These are phyloP conservation scores for Hemibagrus wyckioides DNA, from an alignment of 2,113 vertebrate genomes.

Conservation along the genomic window DNA sequence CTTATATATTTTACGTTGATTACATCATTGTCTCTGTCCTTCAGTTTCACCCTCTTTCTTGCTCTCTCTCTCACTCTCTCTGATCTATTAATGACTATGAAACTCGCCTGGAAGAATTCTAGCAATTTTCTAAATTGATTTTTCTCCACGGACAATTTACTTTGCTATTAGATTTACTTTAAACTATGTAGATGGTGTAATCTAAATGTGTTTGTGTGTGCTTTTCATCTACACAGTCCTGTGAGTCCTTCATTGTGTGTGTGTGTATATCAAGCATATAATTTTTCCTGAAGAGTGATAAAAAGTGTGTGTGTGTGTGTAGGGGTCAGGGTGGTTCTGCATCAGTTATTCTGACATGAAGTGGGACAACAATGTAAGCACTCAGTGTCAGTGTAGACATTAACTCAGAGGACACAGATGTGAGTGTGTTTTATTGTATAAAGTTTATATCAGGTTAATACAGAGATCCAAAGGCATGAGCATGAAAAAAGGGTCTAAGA, in stretches of 20 bases:
- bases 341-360: conserved; percentile 58
- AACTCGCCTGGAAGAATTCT: conserved; percentile 69
- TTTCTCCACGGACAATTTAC: conserved; percentile 70
- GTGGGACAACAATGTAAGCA: conserved; percentile 56
- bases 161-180: conserved; percentile 59
- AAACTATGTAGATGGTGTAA: conserved; percentile 64
- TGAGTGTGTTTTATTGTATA: neutral
- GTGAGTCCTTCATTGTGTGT: neutral
- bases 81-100: conserved; percentile 70
- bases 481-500: neutral
- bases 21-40: neutral
- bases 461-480: neutral
- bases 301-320: conserved; percentile 31
- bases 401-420: neutral
- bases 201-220: conserved; percentile 40
- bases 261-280: conserved; percentile 21
- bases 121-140: conserved; percentile 77
- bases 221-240: conserved; percentile 9
- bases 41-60: conserved; percentile 3
- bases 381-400: conserved; percentile 42
- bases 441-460: neutral
- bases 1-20: conserved; percentile 8
- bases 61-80: conserved; percentile 18
- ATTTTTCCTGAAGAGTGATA: neutral
- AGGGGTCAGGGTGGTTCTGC: neutral